These are phyloP conservation scores for Pitta sordida DNA, from an alignment of 2,113 vertebrate species.

Conservation along the genomic window DNA sequence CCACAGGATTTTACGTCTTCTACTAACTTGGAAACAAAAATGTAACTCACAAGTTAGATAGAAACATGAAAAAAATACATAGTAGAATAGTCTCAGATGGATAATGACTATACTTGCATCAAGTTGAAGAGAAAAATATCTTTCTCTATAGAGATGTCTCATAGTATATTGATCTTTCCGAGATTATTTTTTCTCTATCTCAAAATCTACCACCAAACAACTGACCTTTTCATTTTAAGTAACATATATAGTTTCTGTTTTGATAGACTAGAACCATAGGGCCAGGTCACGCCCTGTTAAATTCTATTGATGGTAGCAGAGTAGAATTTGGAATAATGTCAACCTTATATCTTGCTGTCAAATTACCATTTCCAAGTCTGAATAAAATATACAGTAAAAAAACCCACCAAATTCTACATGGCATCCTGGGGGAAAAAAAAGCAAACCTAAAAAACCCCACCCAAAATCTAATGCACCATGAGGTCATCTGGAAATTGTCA, in stretches of 20 bases:
- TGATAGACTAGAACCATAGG: not conserved
- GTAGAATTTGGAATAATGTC: not conserved
- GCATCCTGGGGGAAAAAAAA: not conserved
- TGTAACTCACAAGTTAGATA: not conserved
- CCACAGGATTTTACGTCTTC: not conserved
- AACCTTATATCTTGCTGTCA: not conserved
- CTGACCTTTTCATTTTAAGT: not conserved
- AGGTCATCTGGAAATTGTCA: not conserved
- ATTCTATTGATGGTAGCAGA: not conserved
- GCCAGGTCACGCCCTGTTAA: not conserved
- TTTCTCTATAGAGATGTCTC: not conserved
- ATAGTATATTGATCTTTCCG: not conserved
- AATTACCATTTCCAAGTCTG: not conserved
- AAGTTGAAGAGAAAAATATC: not conserved
- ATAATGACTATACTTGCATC: not conserved
- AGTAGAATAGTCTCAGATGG: not conserved
- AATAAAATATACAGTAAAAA: not conserved
- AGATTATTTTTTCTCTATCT: not conserved
- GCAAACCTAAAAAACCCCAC: not conserved
- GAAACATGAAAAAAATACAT: not conserved
- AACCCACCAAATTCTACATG: not conserved
- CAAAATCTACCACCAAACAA: not conserved
- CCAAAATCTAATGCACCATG: rapidly evolving
- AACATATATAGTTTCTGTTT: not conserved
- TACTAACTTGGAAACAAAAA: not conserved